phyloP scores from a whole-genome alignment of 2,797 vertebrate genomes.

The Lerista edwardsae region DNA sequence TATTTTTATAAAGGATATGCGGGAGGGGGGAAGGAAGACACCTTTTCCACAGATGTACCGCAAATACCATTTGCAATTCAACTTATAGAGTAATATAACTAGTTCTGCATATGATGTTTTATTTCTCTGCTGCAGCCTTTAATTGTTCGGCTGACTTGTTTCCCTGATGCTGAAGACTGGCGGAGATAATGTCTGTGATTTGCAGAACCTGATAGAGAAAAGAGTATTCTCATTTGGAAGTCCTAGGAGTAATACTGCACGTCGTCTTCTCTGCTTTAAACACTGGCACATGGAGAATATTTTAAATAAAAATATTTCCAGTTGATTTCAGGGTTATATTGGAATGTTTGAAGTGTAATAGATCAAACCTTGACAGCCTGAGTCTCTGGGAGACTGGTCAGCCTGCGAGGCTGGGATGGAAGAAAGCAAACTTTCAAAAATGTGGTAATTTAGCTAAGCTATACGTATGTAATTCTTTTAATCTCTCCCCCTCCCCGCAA shows the following conservation, averaged over 20 bases:
- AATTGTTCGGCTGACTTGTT: neutral
- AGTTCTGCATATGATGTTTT: neutral
- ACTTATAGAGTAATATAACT: neutral
- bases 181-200: neutral
- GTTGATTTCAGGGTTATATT: slow-evolving; percentile 57
- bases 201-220: slow-evolving; percentile 6
- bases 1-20: neutral
- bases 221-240: slow-evolving; percentile 17
- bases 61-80: neutral
- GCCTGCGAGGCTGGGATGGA: slow-evolving; percentile 43
- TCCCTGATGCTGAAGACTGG: neutral
- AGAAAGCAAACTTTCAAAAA: slow-evolving; percentile 61
- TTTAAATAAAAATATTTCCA: slow-evolving; percentile 53
- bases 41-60: slow-evolving; percentile 15
- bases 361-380: slow-evolving; percentile 65
- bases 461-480: slow-evolving; percentile 51
- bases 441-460: slow-evolving; percentile 60
- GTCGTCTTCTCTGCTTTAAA: slow-evolving; percentile 27
- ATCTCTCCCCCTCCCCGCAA: slow-evolving; percentile 2
- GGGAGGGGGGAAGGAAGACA: neutral
- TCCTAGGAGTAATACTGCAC: neutral
- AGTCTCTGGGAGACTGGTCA: slow-evolving; percentile 56
- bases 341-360: slow-evolving; percentile 55
- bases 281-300: slow-evolving; percentile 40
- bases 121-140: neutral